Conservation (phyloP, 2,888 invertebrate genomes). For the Epistrophe eligans region DNA sequence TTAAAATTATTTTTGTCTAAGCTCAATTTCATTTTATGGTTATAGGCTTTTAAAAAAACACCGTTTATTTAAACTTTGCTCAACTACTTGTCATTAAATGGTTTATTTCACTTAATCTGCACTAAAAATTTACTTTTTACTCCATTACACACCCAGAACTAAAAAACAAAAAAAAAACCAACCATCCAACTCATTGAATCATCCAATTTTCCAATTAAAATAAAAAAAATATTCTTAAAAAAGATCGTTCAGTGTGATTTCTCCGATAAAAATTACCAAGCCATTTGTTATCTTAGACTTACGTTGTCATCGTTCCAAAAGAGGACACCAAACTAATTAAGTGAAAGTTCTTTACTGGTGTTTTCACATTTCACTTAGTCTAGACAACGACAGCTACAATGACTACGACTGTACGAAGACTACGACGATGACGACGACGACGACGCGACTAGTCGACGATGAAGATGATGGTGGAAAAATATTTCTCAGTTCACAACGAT, state of each 20-base stretch:
- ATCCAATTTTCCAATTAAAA: constrained; percentile 62
- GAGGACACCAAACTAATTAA: constrained; percentile 61
- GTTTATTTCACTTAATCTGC: not conserved
- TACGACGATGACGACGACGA: not conserved
- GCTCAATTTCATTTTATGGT: too few species aligned
- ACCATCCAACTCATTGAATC: constrained; percentile 60
- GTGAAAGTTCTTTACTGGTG: constrained; percentile 58
- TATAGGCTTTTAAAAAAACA: too few species aligned
- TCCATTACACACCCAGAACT: not conserved
- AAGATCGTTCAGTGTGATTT: constrained; percentile 33
- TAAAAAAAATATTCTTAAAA: constrained; percentile 12
- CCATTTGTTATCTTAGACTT: constrained; percentile 64
- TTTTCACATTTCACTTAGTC: constrained; percentile 54
- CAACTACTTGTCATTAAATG: not conserved
- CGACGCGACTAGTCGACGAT: not conserved
- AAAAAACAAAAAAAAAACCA: constrained; percentile 35
- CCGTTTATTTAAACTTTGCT: not conserved
- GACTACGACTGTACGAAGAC: too few species aligned
- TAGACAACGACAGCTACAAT: constrained; percentile 42
- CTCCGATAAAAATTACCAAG: constrained; percentile 55
- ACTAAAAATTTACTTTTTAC: not conserved
- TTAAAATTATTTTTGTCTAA: too few species aligned
- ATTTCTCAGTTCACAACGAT: not conserved
- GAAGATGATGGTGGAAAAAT: constrained; percentile 5
- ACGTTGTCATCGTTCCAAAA: constrained; percentile 19